Evolutionary conservation across 1,140 invertebrate species (phyloP), one percentile per base, ranked within the genome.

Genomic region (Sinella curviseta): DNA sequence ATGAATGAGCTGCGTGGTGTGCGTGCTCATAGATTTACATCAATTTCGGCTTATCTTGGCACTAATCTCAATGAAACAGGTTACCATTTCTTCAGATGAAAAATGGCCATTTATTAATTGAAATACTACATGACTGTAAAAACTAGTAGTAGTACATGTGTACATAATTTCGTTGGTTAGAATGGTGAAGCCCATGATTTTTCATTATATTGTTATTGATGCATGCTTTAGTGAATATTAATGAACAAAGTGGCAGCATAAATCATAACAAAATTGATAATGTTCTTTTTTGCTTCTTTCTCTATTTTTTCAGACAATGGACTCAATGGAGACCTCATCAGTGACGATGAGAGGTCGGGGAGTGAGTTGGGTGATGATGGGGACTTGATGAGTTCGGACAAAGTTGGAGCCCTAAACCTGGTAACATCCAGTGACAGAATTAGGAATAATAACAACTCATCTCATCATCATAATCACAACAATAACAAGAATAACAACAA

Each of bases 341-440:
- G 88, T 17, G 89, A 89, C 76, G 88, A 89, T 36, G 86, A 88
- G 77, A 89, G 89, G 83, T 89, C 88, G 81, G 85, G 86, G 16
- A 89, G 88, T 84, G 87, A 84, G 48, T 84, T 88, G 31, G 87
- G 87, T 28, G 86, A 89, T 48, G 88, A 89, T 78, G 88, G 88
- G 70, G 89, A 90, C 81, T 90, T 89, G 77, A 87, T 89, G 84
- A 24, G 30, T 24, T 90, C 89, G 14, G 89, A 90, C 77, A 86
- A 88, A 82, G 88, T 88, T 80, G 85, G 82, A 77, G 89, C 89
- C 16, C 87, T 90, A 28, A 90, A 90, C 80, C 83, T 90, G 86
- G n/a, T n/a, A n/a, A n/a, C n/a, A 20, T 82, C 81, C n/a, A 80
- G 60, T 26, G 83, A 83, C 39, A 75, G 74, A 48, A 39, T 75